Evolutionary conservation across 2,113 vertebrate species (phyloP).

Genomic region (Crotophaga sulcirostris): DNA sequence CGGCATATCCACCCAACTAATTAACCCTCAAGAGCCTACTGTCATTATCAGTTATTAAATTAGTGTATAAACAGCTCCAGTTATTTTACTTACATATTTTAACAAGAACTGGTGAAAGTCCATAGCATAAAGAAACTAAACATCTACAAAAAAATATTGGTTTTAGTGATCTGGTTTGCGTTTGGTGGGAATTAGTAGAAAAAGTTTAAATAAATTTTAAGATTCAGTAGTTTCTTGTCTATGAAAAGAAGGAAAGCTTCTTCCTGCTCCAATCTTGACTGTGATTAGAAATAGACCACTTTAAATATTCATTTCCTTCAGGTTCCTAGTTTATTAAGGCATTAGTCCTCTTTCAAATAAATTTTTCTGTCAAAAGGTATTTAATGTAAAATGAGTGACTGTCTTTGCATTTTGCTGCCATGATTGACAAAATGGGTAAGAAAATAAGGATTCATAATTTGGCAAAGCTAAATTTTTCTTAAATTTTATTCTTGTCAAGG

Average conservation of each 20-base stretch:
- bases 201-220: background rate
- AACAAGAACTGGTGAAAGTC: background rate
- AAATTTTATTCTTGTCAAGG: background rate
- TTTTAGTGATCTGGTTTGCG: background rate
- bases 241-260: background rate
- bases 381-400: slow-evolving; percentile 10
- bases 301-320: slow-evolving; percentile 45
- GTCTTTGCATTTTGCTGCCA: background rate
- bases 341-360: slow-evolving; percentile 25
- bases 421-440: background rate
- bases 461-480: background rate
- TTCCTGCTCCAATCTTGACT: background rate
- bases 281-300: background rate
- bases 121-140: background rate
- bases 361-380: slow-evolving; percentile 1
- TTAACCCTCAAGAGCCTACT: background rate
- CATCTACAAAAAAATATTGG: background rate
- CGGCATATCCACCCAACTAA: background rate
- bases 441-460: background rate
- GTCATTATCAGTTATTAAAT: background rate
- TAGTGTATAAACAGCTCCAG: background rate
- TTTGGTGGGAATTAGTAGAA: background rate
- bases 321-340: slow-evolving; percentile 10
- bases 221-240: background rate
- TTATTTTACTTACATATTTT: background rate